Evolutionary conservation across 2,113 vertebrate genomes (phyloP), one percentile per base, ranked within the genome.

Genomic region (Platysternon megacephalum): DNA sequence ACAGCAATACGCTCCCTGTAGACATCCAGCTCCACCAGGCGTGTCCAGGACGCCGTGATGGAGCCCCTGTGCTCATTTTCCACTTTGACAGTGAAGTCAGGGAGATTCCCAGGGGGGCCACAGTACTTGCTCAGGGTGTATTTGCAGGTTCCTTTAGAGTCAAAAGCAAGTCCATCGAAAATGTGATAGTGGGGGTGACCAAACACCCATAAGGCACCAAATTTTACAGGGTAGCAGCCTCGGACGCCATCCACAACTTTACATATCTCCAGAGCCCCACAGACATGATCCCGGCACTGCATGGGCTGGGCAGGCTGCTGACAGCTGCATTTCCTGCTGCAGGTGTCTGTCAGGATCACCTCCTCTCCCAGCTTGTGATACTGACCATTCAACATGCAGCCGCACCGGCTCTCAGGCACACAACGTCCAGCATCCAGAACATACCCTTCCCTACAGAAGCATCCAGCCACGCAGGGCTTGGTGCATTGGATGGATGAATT

Each of bases 331-430:
- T 16, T 94, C 46, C 95, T 96, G n/a, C 97, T 95, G 91, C 98
- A 98, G 93, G 97, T 2, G 5, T 95, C 88, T 0, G 87, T 97
- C 49, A 98, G 92, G 53, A 98, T 80, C 22, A 98, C 96, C 10
- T 91, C 93, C 21, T 97, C 79, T 42, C 98, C 98, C 11, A 96
- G 93, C 29, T 44, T 58, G 85, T 98, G 97, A 91, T 98, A 98
- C 9, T 35, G 92, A 5, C 95, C 98, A 51, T 98, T 97, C 88
- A 97, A 98, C 26, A 49, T 93, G 86, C 98, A 98, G 52, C 98
- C 97, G 52, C 98, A 98, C 26, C 89, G 79, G 11, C 42, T 42
- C 16, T 58, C 72, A 52, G 91, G 95, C 68, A 98, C 96, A 0
- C 98, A 98, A 55, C 42, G 14, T 1, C 97, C 98, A 11, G 4